Conservation (phyloP, 2,888 invertebrate species). For the Cephalotes varians region DNA sequence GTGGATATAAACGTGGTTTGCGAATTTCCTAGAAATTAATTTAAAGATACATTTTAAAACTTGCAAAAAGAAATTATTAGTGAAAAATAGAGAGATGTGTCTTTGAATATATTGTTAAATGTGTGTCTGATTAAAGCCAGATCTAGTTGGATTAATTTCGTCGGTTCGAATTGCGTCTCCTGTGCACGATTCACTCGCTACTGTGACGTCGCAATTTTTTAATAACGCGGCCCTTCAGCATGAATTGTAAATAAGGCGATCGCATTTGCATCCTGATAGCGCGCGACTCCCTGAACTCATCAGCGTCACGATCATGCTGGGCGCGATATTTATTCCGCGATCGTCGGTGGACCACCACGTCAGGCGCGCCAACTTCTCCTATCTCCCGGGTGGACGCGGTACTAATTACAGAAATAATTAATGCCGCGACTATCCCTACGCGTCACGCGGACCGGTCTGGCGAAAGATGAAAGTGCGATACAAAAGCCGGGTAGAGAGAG, state of each 20-base stretch:
- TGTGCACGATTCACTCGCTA: background rate
- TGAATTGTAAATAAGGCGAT: slow-evolving; percentile 54
- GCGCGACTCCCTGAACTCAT: slow-evolving; percentile 53
- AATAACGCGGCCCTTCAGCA: slow-evolving; percentile 50
- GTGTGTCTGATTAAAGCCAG: background rate
- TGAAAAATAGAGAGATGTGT: background rate
- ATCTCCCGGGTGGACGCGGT: slow-evolving; percentile 42
- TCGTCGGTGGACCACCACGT: slow-evolving; percentile 41
- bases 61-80: background rate
- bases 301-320: slow-evolving; percentile 48
- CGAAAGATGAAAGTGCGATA: slow-evolving; percentile 52
- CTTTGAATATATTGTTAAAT: background rate
- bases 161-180: slow-evolving; percentile 16
- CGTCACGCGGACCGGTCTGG: slow-evolving; percentile 30
- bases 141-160: background rate
- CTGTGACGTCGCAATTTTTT: slow-evolving; percentile 47
- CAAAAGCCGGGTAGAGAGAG: slow-evolving; percentile 32
- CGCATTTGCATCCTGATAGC: slow-evolving; percentile 55
- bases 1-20: background rate
- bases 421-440: slow-evolving; percentile 42
- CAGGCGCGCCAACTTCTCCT: slow-evolving; percentile 41
- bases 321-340: slow-evolving; percentile 54
- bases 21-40: background rate
- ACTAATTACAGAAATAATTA: slow-evolving; percentile 60
- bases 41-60: background rate